Conservation (phyloP, 2,113 vertebrate species). For the Dromiciops gliroides region DNA sequence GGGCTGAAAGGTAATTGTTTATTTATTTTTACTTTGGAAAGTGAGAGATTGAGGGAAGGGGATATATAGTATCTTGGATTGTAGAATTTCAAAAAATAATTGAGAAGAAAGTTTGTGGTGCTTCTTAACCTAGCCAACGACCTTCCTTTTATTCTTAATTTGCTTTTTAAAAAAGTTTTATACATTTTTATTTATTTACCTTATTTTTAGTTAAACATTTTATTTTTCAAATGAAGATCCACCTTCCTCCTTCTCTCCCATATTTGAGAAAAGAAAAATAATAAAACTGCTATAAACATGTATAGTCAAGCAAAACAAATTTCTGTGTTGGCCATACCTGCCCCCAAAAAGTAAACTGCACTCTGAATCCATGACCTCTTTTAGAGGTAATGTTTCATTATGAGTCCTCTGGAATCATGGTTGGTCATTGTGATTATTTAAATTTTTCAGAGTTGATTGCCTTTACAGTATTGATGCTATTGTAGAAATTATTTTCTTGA, state of each 20-base stretch:
- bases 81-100: neutral
- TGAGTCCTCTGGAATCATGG: neutral
- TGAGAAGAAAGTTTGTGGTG: constrained; percentile 31
- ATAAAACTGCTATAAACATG: neutral
- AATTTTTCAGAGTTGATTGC: neutral
- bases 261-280: neutral
- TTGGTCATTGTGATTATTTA: neutral
- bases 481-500: neutral
- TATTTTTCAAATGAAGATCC: too few relatives aligned
- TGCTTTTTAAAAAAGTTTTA: constrained; percentile 31
- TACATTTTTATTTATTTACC: constrained; percentile 22
- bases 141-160: constrained; percentile 40
- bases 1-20: constrained; percentile 89
- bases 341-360: neutral
- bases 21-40: neutral
- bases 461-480: neutral
- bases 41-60: constrained; percentile 16
- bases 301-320: neutral
- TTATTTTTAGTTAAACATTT: constrained; percentile 5
- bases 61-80: neutral
- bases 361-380: neutral
- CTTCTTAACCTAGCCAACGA: neutral
- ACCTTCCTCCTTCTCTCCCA: neutral
- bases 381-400: neutral
- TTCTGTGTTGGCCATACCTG: neutral